Evolutionary conservation across 1,140 invertebrate species (phyloP), one percentile per base, ranked within the genome.

Genomic region (Drosophila repleta): DNA sequence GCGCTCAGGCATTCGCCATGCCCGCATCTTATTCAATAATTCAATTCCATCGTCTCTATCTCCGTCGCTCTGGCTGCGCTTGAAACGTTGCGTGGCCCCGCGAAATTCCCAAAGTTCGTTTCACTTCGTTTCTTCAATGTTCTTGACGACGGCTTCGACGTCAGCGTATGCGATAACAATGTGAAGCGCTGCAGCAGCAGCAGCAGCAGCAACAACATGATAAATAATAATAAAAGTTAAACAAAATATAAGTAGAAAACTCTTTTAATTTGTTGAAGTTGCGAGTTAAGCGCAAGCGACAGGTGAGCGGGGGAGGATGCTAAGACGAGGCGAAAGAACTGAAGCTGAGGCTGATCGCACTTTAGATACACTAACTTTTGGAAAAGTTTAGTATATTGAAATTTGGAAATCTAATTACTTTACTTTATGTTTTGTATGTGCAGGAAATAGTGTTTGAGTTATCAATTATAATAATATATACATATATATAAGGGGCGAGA

Each of bases 41-140:
- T 60, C 60, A 56, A 73, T 73, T 51, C 41, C 57, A 62, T 55
- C 46, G 29, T 26, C 46, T 29, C 17, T n/a, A 7, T 18, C 20
- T 3, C 52, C 35, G 17, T 21, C 7, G n/a, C 18, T n/a, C 43
- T 26, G 29, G 11, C 6, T 21, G 3, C 6, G 21, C 56, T 26
- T 6, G 17, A 24, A 24, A 8, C 7, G 43, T 74, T 68, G 65
- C 65, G 57, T 60, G 70, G 63, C 70, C 48, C 48, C 20, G 46
- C 57, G 52, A 68, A 68, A 73, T 82, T 82, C 71, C 68, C 63
- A 78, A 83, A 83, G 79, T 83, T 83, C 79, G 79, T 79, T 74
- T 69, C 65, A 74, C 64, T 69, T 69, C 65, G 70, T 24, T 62
- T 66, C 65, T 67, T 60, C 56, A 52, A 39, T 66, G 65, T 63